Evolutionary conservation across 1,140 invertebrate genomes (phyloP).

Genomic region (Protaetia brevitarsis): DNA sequence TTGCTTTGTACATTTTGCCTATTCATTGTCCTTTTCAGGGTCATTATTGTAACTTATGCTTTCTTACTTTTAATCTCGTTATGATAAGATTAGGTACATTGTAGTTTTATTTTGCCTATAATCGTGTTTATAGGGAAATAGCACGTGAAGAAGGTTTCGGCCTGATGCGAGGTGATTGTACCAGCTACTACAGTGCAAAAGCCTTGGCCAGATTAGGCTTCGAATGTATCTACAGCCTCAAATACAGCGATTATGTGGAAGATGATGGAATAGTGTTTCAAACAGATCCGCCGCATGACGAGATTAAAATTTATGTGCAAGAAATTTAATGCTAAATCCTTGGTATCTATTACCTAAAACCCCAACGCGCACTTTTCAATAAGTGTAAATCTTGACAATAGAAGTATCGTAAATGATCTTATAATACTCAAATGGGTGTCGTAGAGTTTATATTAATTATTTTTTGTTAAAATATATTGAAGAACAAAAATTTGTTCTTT

Average conservation of each 20-base stretch:
- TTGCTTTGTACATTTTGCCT: no score
- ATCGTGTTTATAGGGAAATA: slow-evolving; percentile 55
- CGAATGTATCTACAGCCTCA: slow-evolving; percentile 59
- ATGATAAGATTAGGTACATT: neutral
- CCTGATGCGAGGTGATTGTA: slow-evolving; percentile 58
- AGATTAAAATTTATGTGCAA: slow-evolving; percentile 53
- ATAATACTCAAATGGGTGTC: no score
- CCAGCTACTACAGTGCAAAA: slow-evolving; percentile 67
- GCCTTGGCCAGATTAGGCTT: slow-evolving; percentile 66
- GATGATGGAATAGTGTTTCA: slow-evolving; percentile 57
- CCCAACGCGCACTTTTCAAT: neutral
- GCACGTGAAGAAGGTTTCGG: slow-evolving; percentile 53
- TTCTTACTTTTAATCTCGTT: no score
- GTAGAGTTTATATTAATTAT: no score
- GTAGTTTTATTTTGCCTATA: neutral
- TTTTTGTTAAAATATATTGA: no score
- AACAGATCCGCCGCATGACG: slow-evolving; percentile 57
- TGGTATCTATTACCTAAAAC: neutral
- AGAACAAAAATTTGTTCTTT: no score
- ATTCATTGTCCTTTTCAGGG: no score
- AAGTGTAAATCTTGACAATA: neutral
- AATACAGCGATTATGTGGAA: slow-evolving; percentile 62
- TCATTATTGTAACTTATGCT: no score
- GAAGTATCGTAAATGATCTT: neutral
- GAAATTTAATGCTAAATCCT: slow-evolving; percentile 33